Evolutionary conservation across 2,797 vertebrate species (phyloP).

Genomic region (Eidolon dupreanum): DNA sequence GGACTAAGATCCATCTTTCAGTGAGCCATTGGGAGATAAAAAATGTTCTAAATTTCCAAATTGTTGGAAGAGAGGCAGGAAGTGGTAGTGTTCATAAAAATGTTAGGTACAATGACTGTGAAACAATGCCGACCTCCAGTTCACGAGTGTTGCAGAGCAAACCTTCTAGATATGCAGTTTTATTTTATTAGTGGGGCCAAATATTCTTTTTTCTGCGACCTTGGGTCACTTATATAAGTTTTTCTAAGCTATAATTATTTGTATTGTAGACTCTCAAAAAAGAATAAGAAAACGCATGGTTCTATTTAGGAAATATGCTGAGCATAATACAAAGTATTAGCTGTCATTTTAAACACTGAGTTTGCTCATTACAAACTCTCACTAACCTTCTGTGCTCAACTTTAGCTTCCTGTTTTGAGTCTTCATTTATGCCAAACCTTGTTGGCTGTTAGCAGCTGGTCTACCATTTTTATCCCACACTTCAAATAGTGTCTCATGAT

Average conservation of each 20-base stretch:
- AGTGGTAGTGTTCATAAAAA: not conserved
- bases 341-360: not conserved
- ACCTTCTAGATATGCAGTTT: not conserved
- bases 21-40: not conserved
- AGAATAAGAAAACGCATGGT: not conserved
- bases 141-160: not conserved
- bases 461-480: not conserved
- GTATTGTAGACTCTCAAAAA: not conserved
- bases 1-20: not conserved
- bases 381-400: not conserved
- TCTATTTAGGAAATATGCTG: not conserved
- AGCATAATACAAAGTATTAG: not conserved
- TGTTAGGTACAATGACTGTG: not conserved
- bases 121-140: not conserved
- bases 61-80: not conserved
- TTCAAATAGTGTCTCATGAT: not conserved
- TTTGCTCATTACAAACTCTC: not conserved
- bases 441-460: not conserved
- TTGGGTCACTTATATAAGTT: not conserved
- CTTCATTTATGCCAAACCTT: not conserved
- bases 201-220: not conserved
- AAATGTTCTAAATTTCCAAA: not conserved
- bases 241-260: not conserved
- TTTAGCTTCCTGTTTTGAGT: slow-evolving; percentile 14
- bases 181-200: not conserved